Percentiles rank a stretch among this genome's conserved stretches.
Conservation (phyloP, 1,140 invertebrate genomes). For the Lerema accius region DNA sequence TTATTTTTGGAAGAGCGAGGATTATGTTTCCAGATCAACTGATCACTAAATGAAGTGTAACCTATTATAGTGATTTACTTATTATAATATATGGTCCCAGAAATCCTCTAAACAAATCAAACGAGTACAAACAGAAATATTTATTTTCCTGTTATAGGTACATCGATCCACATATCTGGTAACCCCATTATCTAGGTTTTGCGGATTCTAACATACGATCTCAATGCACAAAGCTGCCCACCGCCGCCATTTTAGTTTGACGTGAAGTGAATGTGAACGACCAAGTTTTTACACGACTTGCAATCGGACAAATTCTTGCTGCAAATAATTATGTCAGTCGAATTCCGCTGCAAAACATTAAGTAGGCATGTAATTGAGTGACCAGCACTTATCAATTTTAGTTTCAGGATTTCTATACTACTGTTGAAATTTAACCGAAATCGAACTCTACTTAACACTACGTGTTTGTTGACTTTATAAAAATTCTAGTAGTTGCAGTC, state of each 20-base stretch:
- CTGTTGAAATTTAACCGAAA: not conserved
- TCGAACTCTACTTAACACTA: not conserved
- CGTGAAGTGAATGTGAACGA: slow-evolving; percentile 30
- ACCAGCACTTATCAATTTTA: not conserved
- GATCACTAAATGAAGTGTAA: too few relatives aligned
- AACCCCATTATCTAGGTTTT: slow-evolving; percentile 10
- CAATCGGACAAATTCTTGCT: slow-evolving; percentile 28
- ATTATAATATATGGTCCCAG: too few relatives aligned
- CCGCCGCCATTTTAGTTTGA: slow-evolving; percentile 29
- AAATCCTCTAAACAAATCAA: too few relatives aligned
- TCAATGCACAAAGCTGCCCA: slow-evolving; percentile 27
- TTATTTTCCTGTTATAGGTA: too few relatives aligned
- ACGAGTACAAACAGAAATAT: too few relatives aligned
- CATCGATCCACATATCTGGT: slow-evolving; percentile 2
- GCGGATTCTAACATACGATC: slow-evolving; percentile 23
- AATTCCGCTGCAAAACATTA: slow-evolving; percentile 1
- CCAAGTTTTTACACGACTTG: slow-evolving; percentile 24
- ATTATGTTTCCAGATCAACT: too few relatives aligned
- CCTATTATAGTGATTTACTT: too few relatives aligned
- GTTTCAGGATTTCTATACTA: not conserved
- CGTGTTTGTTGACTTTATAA: not conserved
- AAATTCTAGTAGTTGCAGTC: not conserved
- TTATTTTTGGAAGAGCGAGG: too few relatives aligned
- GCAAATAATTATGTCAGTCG: slow-evolving; percentile 26
- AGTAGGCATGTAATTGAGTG: not conserved